These are phyloP conservation scores for Nesoenas mayeri DNA, from an alignment of 2,113 vertebrate genomes.

Conservation along the genomic window DNA sequence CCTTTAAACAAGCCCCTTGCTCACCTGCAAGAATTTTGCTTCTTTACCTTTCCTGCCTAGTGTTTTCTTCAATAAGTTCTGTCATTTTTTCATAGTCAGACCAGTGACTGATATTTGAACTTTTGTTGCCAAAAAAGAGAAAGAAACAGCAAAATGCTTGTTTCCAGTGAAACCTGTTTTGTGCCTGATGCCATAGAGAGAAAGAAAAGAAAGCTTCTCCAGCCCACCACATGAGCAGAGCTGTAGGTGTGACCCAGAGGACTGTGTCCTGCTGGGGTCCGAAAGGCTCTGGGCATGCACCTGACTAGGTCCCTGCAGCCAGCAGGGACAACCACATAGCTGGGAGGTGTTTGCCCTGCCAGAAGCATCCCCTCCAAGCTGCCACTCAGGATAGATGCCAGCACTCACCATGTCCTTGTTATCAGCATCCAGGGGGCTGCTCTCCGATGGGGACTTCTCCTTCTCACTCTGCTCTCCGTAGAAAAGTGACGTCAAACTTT, in stretches of 20 bases:
- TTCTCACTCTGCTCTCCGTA: slow-evolving; percentile 96
- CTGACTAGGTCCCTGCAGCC: not conserved
- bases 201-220: not conserved
- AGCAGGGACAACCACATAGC: not conserved
- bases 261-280: not conserved
- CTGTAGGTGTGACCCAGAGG: not conserved
- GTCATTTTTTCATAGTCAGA: not conserved
- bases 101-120: not conserved
- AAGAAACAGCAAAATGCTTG: not conserved
- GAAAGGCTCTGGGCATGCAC: not conserved
- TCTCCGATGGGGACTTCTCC: slow-evolving; percentile 92
- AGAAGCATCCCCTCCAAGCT: not conserved
- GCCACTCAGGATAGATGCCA: not conserved
- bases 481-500: slow-evolving; percentile 92
- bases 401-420: slow-evolving; percentile 89
- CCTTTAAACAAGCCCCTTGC: not conserved
- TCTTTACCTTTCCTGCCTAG: not conserved
- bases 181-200: not conserved
- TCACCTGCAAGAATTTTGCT: not conserved
- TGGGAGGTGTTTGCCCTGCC: accelerated
- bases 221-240: not conserved
- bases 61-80: not conserved
- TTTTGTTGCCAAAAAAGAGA: not conserved
- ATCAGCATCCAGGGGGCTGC: slow-evolving; percentile 86
- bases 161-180: not conserved